Evolutionary conservation across 1,140 invertebrate species (phyloP), one percentile per base, ranked within the genome.

Genomic region (Copidosoma floridanum): DNA sequence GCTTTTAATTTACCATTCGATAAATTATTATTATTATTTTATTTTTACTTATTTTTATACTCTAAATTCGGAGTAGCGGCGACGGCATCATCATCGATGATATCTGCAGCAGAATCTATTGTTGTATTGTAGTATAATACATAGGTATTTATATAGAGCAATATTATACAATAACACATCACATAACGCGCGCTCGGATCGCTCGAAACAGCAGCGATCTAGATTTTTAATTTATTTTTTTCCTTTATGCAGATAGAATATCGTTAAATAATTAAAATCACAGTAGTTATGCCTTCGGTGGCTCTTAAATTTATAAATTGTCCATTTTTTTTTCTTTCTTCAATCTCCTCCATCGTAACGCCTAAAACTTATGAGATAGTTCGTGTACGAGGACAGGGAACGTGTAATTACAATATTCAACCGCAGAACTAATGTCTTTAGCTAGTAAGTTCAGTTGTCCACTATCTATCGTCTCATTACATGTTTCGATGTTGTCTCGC

Each of bases 201-300:
- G 61, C 61, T 29, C 27, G 16, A 46, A 68, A 73, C 70, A 72
- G 65, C 64, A 65, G 50, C 67, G 68, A 69, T 65, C 68, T 64
- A n/a, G n/a, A n/a, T 60, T 61, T 65, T 71, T 70, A 73, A 75
- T 59, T 71, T 69, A 68, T 74, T 68, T 68, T 60, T 66, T 69
- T 65, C 68, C 67, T 65, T 63, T 72, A 76, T 76, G 72, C 69
- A 73, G 66, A 73, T 76, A 79, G 72, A n/a, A 63, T 63, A 77
- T 77, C 74, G 71, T 79, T 79, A 80, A 80, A 80, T 80, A 80
- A 79, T 80, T 80, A 80, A 80, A 80, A 80, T 80, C 77, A 80
- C 78, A 80, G 78, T 80, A 80, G 76, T 80, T 77, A 80, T 80
- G 78, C 77, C 77, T 71, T 79, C 70, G 71, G 74, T 73, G 78